Base-by-base conservation (phyloP, 2,113 vertebrate genomes). In the Megaleporinus macrocephalus region DNA sequence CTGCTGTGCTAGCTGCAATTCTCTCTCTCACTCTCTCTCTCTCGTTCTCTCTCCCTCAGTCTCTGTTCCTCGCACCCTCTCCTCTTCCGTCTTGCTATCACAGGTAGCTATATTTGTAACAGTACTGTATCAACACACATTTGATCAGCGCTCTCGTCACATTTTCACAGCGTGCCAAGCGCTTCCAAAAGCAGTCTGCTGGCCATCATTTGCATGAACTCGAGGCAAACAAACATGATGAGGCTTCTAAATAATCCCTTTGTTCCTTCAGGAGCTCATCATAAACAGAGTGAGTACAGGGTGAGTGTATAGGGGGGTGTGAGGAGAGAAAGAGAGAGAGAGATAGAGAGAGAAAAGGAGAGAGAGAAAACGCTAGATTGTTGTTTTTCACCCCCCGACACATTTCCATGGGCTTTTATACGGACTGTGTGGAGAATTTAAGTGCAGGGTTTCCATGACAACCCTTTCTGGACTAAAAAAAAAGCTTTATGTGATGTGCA, bases 401-500 rank as follows among this genome's bases (percentile, higher is more conserved):
- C 87, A 89, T 84, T 90, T 89, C 86, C 85, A 88, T 90, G 87
- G 0, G 88, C 89, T 90, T 86, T 82, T 80, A 75, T 82, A 82
- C 76, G n/a, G 87, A 85, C 82, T 92, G 87, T 90, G 88, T 14
- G 41, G 81, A 87, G 93, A 91, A 92, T 94, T 91, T 89, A 92
- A 90, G 91, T 88, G 91, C 93, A 92, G 88, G 78, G 95, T 96
- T 95, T 93, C 95, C 95, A 95, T 96, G 95, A 94, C 93, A 93
- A 96, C 90, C 72, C 53, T 72, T 91, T 83, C 81, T 61, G 86
- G 87, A 91, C 90, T 87, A 84, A 13, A 36, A 6, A 36, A 36
- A 36, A 59, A 61, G 88, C 83, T 86, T 33, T 85, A 90, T 86
- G 76, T 69, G 85, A 86, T 55, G 41, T n/a, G 51, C 73, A 83